Conservation (phyloP, 1,140 invertebrate genomes). For the Pseudomyrmex sp. region DNA sequence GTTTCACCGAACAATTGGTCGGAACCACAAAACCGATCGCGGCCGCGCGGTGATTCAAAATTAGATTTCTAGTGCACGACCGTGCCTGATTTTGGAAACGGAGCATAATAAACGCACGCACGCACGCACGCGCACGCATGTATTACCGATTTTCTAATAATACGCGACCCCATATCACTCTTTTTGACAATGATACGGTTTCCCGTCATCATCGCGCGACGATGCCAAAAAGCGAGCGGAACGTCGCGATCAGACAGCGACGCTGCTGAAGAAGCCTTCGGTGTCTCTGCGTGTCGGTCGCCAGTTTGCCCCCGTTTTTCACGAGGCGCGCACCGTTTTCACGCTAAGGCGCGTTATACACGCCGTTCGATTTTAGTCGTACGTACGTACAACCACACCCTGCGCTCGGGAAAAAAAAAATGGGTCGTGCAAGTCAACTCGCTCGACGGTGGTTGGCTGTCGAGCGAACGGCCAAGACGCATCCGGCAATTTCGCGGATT, state of each 20-base stretch:
- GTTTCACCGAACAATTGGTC: neutral
- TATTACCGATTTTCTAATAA: conserved; percentile 63
- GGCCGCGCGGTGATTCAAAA: conserved; percentile 56
- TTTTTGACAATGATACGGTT: conserved; percentile 45
- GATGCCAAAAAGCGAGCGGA: conserved; percentile 10
- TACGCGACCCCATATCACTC: conserved; percentile 39
- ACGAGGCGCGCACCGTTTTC: conserved; percentile 29
- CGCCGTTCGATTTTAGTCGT: conserved; percentile 43
- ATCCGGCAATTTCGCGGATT: conserved; percentile 29
- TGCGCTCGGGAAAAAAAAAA: conserved; percentile 30
- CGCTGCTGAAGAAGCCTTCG: neutral
- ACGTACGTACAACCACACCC: conserved; percentile 52
- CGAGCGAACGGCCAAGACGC: neutral
- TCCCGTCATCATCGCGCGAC: neutral
- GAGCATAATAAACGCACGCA: conserved; percentile 29
- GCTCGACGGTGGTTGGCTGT: neutral
- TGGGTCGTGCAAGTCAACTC: conserved; percentile 8
- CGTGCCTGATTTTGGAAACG: conserved; percentile 64
- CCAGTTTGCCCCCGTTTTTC: conserved; percentile 61
- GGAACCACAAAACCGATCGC: conserved; percentile 14
- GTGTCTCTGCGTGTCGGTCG: conserved; percentile 52
- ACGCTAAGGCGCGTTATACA: conserved; percentile 17
- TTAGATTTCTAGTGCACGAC: conserved; percentile 77
- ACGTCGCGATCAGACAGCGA: neutral
- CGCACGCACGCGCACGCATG: conserved; percentile 1